phyloP scores from a whole-genome alignment of 2,888 invertebrate genomes.

The Meteorus cinctellus region DNA sequence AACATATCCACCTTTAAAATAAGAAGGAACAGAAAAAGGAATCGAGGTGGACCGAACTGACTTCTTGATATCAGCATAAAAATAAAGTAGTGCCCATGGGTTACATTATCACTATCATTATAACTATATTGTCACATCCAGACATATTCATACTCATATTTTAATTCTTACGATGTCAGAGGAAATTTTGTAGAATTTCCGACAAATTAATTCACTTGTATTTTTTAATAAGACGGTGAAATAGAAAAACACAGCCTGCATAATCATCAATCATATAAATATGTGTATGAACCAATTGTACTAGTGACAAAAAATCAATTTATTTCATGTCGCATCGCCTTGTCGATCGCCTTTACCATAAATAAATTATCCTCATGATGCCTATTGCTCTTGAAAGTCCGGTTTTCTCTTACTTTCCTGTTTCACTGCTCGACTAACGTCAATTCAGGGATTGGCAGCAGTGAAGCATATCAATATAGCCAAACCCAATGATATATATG shows the following conservation, averaged over 20 bases:
- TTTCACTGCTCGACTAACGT: constrained; percentile 60
- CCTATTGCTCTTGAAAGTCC: constrained; percentile 67
- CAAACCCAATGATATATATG: background rate
- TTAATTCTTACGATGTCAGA: background rate
- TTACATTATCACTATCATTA: too few relatives aligned
- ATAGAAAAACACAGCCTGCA: background rate
- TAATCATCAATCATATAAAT: background rate
- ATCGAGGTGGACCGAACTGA: too few relatives aligned
- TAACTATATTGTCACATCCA: too few relatives aligned
- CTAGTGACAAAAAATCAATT: background rate
- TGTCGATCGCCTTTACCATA: constrained; percentile 29
- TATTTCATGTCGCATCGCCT: background rate
- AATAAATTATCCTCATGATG: constrained; percentile 57
- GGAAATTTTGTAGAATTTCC: constrained; percentile 1
- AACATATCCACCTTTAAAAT: too few relatives aligned
- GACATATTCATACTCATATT: background rate
- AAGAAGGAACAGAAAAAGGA: too few relatives aligned
- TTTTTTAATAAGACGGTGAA: constrained; percentile 29
- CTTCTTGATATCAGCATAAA: too few relatives aligned
- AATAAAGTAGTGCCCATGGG: too few relatives aligned
- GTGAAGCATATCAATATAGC: constrained; percentile 17
- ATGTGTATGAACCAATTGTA: background rate
- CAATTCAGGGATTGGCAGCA: constrained; percentile 33
- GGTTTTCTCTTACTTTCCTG: constrained; percentile 71
- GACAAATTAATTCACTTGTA: constrained; percentile 33